phyloP scores from a whole-genome alignment of 2,888 invertebrate species.

The Agrochola circellaris region DNA sequence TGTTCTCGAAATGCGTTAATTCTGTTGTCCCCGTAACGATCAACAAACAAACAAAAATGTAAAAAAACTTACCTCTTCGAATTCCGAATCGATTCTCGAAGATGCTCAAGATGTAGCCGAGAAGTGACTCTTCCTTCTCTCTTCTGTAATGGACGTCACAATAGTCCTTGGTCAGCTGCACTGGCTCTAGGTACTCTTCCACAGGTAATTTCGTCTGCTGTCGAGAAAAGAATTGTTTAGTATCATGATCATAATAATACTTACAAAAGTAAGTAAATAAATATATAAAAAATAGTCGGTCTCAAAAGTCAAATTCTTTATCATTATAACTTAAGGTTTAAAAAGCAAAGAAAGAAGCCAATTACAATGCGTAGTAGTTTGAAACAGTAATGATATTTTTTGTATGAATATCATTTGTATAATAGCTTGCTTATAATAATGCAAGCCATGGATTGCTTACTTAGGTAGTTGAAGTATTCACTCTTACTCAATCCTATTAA shows the following conservation, averaged over 20 bases:
- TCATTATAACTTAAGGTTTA: no score
- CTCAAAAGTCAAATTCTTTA: no score
- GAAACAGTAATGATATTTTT: not conserved
- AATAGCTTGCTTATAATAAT: not conserved
- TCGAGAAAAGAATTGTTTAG: not conserved
- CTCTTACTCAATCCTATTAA: not conserved
- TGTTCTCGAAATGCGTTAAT: not conserved
- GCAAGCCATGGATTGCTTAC: not conserved
- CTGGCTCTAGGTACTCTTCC: slow-evolving; percentile 88
- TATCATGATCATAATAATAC: no score
- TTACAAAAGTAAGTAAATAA: no score
- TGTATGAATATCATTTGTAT: not conserved
- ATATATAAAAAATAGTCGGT: no score
- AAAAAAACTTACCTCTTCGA: slow-evolving; percentile 76
- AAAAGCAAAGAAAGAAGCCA: not conserved
- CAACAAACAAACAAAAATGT: not conserved
- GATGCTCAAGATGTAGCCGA: slow-evolving; percentile 84
- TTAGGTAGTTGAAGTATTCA: not conserved
- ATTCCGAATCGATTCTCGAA: slow-evolving; percentile 85
- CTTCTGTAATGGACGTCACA: slow-evolving; percentile 80
- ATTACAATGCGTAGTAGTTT: not conserved
- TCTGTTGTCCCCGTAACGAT: no score
- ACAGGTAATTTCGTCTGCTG: slow-evolving; percentile 75
- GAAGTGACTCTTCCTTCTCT: slow-evolving; percentile 82
- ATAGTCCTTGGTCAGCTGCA: slow-evolving; percentile 82